Percentiles rank a stretch among this genome's conserved stretches.
These are phyloP conservation scores for Thinocorus orbignyianus DNA, from an alignment of 2,113 vertebrate genomes.

Conservation along the genomic window DNA sequence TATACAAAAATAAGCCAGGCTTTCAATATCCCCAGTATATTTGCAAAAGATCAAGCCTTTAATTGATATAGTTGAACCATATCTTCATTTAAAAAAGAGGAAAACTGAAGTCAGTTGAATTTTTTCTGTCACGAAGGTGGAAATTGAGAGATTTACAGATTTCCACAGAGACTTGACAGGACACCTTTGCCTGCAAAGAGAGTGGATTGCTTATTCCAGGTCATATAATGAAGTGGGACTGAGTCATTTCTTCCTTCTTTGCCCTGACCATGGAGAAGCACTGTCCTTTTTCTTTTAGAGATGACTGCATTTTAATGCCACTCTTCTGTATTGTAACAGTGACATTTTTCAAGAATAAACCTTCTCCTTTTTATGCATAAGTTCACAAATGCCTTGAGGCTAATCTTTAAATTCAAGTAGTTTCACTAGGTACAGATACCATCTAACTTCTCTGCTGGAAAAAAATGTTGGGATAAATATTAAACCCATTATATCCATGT, in stretches of 20 bases:
- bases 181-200: neutral
- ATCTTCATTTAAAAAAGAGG: neutral
- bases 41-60: neutral
- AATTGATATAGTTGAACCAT: neutral
- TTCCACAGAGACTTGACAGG: neutral
- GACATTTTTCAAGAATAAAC: neutral
- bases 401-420: neutral
- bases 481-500: neutral
- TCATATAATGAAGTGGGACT: neutral
- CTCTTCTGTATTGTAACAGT: neutral
- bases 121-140: neutral
- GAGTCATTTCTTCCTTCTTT: neutral
- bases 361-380: fast-evolving
- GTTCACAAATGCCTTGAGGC: neutral
- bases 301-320: neutral
- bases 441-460: neutral
- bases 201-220: neutral
- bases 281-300: neutral
- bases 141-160: neutral
- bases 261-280: neutral
- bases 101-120: neutral
- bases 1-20: neutral
- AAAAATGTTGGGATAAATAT: neutral
- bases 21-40: neutral
- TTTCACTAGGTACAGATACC: neutral